Evolutionary conservation across 92 coral and sea anemone genomes (phyloP).

Genomic region (Siderastrea siderea): DNA sequence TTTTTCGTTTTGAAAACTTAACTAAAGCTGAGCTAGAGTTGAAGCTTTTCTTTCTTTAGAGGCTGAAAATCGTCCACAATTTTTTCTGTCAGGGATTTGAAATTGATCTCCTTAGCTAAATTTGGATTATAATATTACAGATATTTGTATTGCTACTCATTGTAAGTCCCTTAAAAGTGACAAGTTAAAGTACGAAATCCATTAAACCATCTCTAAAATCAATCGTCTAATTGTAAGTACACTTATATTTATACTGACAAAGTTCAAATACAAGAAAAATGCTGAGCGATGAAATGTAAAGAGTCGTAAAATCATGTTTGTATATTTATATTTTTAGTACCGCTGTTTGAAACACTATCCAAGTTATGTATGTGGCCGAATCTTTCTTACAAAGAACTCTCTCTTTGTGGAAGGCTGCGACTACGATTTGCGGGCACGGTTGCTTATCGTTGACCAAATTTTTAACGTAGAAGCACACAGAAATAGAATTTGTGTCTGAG

Average conservation of each 20-base stretch:
- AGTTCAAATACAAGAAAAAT: background rate
- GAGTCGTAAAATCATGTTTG: background rate
- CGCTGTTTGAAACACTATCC: background rate
- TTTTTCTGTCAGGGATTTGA: background rate
- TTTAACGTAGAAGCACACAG: background rate
- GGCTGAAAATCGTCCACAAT: no score
- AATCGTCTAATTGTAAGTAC: background rate
- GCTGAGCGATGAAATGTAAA: background rate
- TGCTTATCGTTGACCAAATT: background rate
- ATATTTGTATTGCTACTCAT: slow-evolving; percentile 14
- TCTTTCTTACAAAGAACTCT: background rate
- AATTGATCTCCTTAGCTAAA: background rate
- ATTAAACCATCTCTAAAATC: background rate
- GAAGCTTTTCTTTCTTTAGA: no score
- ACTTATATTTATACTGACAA: background rate
- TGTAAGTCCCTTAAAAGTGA: background rate
- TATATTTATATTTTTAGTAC: background rate
- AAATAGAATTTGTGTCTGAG: background rate
- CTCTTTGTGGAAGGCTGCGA: no score
- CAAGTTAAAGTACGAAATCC: background rate
- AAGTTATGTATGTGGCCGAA: background rate
- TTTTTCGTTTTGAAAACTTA: no score
- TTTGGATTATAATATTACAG: background rate
- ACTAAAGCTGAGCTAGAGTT: no score
- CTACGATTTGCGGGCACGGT: no score